phyloP scores from a whole-genome alignment of 1,140 invertebrate species.

The Gyrodactylus salaris region DNA sequence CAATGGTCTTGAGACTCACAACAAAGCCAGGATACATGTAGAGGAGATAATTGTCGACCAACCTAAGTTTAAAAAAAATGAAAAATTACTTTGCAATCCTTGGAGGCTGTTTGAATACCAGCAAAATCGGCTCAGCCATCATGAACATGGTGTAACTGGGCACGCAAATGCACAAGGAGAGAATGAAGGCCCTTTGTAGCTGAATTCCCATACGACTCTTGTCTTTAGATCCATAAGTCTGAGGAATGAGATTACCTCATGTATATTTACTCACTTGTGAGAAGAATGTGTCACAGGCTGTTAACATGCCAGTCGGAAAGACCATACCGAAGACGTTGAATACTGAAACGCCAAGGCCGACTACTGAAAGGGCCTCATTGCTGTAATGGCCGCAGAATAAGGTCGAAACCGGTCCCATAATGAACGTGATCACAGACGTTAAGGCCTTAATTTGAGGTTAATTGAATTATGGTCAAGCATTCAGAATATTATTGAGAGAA shows the following conservation, averaged over 20 bases:
- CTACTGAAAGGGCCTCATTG: background rate
- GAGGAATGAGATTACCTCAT: too few relatives aligned
- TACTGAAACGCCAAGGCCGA: background rate
- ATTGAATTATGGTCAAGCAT: background rate
- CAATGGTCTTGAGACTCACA: background rate
- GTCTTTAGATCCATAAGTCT: background rate
- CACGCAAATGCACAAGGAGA: background rate
- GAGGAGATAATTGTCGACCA: background rate
- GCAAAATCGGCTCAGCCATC: background rate
- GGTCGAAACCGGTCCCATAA: background rate
- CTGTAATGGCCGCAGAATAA: background rate
- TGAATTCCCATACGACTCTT: background rate
- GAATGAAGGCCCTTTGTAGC: background rate
- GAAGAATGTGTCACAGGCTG: background rate
- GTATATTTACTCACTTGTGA: too few relatives aligned
- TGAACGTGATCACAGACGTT: background rate
- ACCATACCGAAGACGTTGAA: background rate
- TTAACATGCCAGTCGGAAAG: background rate
- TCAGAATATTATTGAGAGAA: background rate
- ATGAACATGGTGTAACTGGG: background rate
- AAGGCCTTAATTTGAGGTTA: background rate
- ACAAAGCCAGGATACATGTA: background rate
- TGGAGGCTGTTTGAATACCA: background rate
- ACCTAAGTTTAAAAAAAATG: too few relatives aligned
- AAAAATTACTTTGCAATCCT: background rate